phyloP scores from a whole-genome alignment of 2,797 vertebrate species.

The Mus spretus region DNA sequence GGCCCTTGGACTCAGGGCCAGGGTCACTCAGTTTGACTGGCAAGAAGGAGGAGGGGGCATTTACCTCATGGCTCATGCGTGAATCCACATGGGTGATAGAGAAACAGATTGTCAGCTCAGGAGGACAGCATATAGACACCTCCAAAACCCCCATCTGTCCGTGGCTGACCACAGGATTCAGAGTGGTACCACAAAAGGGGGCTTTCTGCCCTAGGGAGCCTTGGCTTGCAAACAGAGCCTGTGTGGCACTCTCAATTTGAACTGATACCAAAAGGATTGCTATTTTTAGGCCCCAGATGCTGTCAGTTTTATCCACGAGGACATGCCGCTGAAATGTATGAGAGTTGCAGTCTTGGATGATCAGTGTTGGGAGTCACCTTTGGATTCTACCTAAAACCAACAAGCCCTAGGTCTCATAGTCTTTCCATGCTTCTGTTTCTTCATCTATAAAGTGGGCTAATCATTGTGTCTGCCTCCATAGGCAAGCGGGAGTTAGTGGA shows the following conservation, averaged over 20 bases:
- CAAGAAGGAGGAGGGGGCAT: fast-evolving
- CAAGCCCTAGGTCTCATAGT: background rate
- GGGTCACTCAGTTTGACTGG: fast-evolving
- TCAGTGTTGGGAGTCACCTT: background rate
- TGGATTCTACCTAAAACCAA: background rate
- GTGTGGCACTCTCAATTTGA: background rate
- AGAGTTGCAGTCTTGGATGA: background rate
- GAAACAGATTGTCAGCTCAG: background rate
- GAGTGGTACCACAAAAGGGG: background rate
- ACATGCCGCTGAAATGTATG: background rate
- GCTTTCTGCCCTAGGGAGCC: background rate
- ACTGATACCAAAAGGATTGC: constrained; percentile 12
- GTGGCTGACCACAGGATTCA: background rate
- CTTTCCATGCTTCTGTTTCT: background rate
- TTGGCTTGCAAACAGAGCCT: background rate
- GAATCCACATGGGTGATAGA: fast-evolving
- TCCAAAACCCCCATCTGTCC: background rate
- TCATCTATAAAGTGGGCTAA: background rate
- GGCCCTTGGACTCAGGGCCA: background rate
- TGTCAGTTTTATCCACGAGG: background rate
- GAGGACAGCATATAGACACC: background rate
- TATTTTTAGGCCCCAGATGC: constrained; percentile 53
- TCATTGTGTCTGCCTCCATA: background rate
- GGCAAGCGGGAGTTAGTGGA: background rate
- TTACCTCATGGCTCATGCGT: fast-evolving